Evolutionary conservation across 2,113 vertebrate species (phyloP), one percentile per base, ranked within the genome.

Genomic region (Mohoua ochrocephala): DNA sequence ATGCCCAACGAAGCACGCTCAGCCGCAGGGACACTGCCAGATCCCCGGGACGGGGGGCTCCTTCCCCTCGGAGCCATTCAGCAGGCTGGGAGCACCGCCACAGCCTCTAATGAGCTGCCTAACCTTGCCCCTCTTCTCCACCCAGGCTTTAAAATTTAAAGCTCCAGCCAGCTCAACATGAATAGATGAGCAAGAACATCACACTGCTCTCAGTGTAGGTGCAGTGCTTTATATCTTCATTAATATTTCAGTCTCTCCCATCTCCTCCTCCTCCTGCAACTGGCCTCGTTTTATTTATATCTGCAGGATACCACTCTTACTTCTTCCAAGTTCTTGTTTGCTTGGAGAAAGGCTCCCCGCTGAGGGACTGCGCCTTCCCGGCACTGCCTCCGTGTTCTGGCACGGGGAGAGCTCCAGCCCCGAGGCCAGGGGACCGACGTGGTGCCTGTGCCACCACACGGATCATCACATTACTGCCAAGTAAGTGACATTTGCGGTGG

Each of bases 201-300:
- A 70, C 89, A 28, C 27, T 52, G 97, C 97, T 97, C 96, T 78
- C 95, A 8, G 94, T 88, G 97, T 89, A 73, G 97, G 97, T 95
- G 97, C 97, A 97, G 95, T 77, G 97, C 97, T 97, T 98, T 97
- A 93, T 89, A 97, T 96, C 73, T 94, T 98, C 97, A 97, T 98
- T 97, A 97, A 98, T 97, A 97, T 98, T 98, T 97, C 95, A 97
- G 91, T 57, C 95, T 96, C 93, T 92, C 95, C 97, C 97, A 90
- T 96, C 97, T 96, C 97, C 95, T 95, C 93, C 94, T 95, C 87
- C 85, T 94, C 95, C 87, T 79, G 50, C 89, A 96, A 93, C 97
- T 91, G 97, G 61, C 96, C 98, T 95, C 84, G 11, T 95, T 97
- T 96, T 93, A 96, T 96, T 97, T 96, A 69, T 91, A 93, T 76